phyloP scores from a whole-genome alignment of 2,888 invertebrate genomes.

The Agriopis leucophaearia region DNA sequence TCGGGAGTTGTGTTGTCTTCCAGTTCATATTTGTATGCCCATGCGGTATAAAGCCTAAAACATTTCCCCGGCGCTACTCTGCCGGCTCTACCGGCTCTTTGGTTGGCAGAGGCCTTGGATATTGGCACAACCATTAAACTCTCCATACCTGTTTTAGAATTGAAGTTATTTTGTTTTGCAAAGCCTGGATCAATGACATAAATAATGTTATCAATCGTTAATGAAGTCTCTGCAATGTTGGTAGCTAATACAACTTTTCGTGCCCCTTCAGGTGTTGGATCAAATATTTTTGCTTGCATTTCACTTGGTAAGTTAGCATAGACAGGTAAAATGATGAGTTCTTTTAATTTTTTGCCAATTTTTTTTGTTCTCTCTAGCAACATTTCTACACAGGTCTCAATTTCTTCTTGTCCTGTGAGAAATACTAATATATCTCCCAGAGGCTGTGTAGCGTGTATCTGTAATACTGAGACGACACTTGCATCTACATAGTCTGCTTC shows the following conservation, averaged over 20 bases:
- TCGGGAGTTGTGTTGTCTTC: slow-evolving; percentile 99
- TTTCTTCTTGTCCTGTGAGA: slow-evolving; percentile 97
- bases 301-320: slow-evolving; percentile 99
- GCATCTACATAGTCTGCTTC: slow-evolving; percentile 99
- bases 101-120: slow-evolving; percentile 99
- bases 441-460: slow-evolving; percentile 99
- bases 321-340: slow-evolving; percentile 97
- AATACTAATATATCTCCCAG: slow-evolving; percentile 98
- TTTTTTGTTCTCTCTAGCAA: slow-evolving; percentile 96
- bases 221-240: slow-evolving; percentile 99
- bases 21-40: slow-evolving; percentile 99
- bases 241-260: slow-evolving; percentile 99
- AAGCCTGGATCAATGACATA: slow-evolving; percentile 99
- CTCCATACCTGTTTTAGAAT: slow-evolving; percentile 99
- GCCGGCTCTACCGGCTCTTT: slow-evolving; percentile 98
- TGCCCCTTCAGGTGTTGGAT: slow-evolving; percentile 98
- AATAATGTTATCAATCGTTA: slow-evolving; percentile 99
- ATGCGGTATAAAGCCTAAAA: slow-evolving; percentile 98
- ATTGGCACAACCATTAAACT: slow-evolving; percentile 99
- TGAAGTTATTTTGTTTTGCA: slow-evolving; percentile 99
- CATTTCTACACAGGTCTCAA: slow-evolving; percentile 95
- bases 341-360: slow-evolving; percentile 96
- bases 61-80: slow-evolving; percentile 99
- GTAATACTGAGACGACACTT: slow-evolving; percentile 98
- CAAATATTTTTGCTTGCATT: slow-evolving; percentile 99